Evolutionary conservation across 2,113 vertebrate genomes (phyloP), one percentile per base, ranked within the genome.

Genomic region (Thymallus thymallus): DNA sequence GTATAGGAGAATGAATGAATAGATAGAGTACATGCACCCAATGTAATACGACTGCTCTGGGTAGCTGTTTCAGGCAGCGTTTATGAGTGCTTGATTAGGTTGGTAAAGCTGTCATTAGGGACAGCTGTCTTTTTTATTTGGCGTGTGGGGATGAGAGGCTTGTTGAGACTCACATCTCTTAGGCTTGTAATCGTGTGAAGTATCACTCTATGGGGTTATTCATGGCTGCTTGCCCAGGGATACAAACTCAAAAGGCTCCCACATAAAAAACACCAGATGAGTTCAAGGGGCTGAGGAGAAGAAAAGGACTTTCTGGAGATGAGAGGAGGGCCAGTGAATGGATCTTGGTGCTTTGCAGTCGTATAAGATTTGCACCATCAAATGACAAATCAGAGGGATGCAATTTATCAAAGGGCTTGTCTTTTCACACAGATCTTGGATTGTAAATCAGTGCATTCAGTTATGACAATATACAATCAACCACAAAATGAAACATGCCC

Each of bases 91-190:
- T 76, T 80, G 71, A 81, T 72, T 76, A 74, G 70, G 74, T 72
- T 5, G 55, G 74, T 85, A 73, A 79, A 32, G 45, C 61, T 69
- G 51, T 76, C 45, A 72, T 68, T 73, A 76, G 72, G 73, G 71
- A 82, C 76, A 82, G 74, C 69, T 78, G 73, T 46, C 65, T 74
- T 68, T 74, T 83, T 76, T 70, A 72, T 79, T 72, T 72, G 51
- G 18, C 23, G 2, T 30, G 20, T 74, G 41, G 26, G 61, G 68
- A 72, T 61, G 56, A 77, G 76, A 79, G 70, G 48, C 32, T 79
- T 55, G 35, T 71, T 32, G 72, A 76, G 56, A 35, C 41, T 68
- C 14, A 63, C 67, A 41, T 73, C 30, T 72, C 79, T 67, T 62
- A 67, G 24, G 61, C 51, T 64, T 68, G 62, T 73, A 63, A 68